phyloP scores from a whole-genome alignment of 1,140 invertebrate genomes.

The Drosophila teissieri region DNA sequence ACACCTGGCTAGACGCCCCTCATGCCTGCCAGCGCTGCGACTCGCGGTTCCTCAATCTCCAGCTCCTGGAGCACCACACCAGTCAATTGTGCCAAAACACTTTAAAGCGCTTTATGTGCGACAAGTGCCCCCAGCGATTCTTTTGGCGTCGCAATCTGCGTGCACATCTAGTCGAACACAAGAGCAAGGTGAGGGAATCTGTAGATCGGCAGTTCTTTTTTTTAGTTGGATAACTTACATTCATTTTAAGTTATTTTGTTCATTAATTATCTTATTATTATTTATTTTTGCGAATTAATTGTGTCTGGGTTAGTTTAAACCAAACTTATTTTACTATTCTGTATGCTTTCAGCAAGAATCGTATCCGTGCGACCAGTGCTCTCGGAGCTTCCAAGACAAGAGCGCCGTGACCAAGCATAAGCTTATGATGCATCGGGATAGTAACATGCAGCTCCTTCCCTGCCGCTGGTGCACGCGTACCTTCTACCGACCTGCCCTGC shows the following conservation, averaged over 20 bases:
- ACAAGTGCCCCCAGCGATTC: constrained; percentile 72
- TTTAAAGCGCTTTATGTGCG: constrained; percentile 65
- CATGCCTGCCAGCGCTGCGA: constrained; percentile 73
- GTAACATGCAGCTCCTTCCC: constrained; percentile 83
- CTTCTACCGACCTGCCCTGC: constrained; percentile 85
- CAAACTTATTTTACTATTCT: neutral
- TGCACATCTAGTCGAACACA: constrained; percentile 63
- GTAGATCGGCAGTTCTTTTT: neutral
- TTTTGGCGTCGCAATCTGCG: constrained; percentile 67
- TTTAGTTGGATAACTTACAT: neutral
- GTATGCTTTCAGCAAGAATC: constrained; percentile 53
- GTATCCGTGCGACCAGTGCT: constrained; percentile 85
- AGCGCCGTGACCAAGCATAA: constrained; percentile 85
- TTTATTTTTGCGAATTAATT: too few relatives aligned
- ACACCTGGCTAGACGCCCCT: constrained; percentile 68
- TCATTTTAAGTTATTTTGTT: neutral
- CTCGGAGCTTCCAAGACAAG: constrained; percentile 85
- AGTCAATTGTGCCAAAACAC: constrained; percentile 66
- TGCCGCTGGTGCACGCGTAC: constrained; percentile 86
- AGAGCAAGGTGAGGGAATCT: constrained; percentile 56
- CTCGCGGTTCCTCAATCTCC: constrained; percentile 62
- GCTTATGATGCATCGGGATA: constrained; percentile 83
- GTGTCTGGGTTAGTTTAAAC: too few relatives aligned
- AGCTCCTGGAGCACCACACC: constrained; percentile 64
- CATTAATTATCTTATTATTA: neutral